These are phyloP conservation scores for Xenus cinereus DNA, from an alignment of 2,113 vertebrate genomes.

Conservation along the genomic window DNA sequence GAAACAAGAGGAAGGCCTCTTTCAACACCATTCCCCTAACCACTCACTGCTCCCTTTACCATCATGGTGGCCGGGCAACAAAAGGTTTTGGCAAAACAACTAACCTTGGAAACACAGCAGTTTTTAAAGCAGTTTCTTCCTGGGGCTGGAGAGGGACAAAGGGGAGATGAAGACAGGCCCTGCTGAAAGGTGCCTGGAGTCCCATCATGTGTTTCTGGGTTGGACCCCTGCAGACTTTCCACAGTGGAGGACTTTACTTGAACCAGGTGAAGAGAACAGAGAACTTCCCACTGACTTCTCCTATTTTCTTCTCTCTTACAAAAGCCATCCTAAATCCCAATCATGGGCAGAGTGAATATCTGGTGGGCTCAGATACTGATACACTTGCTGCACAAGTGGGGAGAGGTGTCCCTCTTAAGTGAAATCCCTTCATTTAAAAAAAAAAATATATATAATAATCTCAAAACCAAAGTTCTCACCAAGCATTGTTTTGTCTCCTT, in stretches of 20 bases:
- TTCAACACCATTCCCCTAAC: background rate
- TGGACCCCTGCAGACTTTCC: background rate
- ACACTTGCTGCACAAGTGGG: background rate
- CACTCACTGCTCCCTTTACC: background rate
- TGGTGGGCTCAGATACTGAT: background rate
- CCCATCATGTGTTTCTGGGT: background rate
- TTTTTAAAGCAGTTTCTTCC: background rate
- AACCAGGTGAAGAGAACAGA: background rate
- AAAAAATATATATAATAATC: background rate
- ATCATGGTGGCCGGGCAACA: background rate
- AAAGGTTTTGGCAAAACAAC: background rate
- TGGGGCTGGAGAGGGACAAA: background rate
- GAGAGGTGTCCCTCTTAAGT: background rate
- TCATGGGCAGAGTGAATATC: background rate
- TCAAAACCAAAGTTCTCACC: background rate
- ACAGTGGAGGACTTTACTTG: background rate
- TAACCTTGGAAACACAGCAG: accelerated
- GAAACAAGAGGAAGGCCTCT: background rate
- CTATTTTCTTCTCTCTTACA: background rate
- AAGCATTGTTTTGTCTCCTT: background rate
- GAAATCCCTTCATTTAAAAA: background rate
- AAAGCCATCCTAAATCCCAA: background rate
- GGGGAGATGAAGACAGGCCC: background rate
- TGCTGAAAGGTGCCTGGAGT: background rate
- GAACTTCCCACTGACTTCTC: background rate